Base-by-base conservation (phyloP, 2,888 invertebrate genomes). In the Erebia epiphron region DNA sequence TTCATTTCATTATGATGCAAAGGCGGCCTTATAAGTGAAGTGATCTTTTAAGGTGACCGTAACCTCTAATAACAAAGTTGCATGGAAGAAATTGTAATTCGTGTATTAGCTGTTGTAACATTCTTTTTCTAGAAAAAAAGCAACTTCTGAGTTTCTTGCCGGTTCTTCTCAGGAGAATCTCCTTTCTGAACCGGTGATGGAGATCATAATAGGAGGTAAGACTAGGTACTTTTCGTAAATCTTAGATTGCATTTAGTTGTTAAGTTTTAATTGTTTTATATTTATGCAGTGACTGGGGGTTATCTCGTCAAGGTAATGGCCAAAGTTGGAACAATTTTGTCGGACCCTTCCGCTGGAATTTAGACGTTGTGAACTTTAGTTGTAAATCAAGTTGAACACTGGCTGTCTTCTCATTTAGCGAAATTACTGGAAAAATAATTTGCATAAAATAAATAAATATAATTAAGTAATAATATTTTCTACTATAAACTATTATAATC, bases 361-460 rank as follows among this genome's bases (percentile, higher is more conserved):
- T 69, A 70, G 70, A 73, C 58, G 71, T 70, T 66, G 68, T 67
- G 65, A 74, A 75, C 75, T 75, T 75, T 62, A 62, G 54, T 61
- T 70, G 73, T 75, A 75, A 75, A 75, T 75, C 75, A 72, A 73
- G 71, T 73, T 70, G 72, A 74, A 74, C 70, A 71, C 69, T 43
- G 71, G 41, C 69, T 43, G 71, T 50, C 71, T 71, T 75, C 69
- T 70, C 72, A 71, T 63, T 70, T 71, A 65, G 69, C 64, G 60
- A 18, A 60, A 69, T 60, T 65, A 21, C 21, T 56, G 14, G 1
- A 11, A 66, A 66, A 56, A 54, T 43, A 56, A 43, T 65, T 41
- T 56, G 65, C 43, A 14, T 41, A 10, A 65, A 43, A 13, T 10
- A n/a, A 52, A 52, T 11, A 26, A 52, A 54, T 18, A 65, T 4